A percentile compares a stretch with the other conserved stretches of the same genome.
Conservation (phyloP, 2,888 invertebrate species). For the Drosophila fungiperda region DNA sequence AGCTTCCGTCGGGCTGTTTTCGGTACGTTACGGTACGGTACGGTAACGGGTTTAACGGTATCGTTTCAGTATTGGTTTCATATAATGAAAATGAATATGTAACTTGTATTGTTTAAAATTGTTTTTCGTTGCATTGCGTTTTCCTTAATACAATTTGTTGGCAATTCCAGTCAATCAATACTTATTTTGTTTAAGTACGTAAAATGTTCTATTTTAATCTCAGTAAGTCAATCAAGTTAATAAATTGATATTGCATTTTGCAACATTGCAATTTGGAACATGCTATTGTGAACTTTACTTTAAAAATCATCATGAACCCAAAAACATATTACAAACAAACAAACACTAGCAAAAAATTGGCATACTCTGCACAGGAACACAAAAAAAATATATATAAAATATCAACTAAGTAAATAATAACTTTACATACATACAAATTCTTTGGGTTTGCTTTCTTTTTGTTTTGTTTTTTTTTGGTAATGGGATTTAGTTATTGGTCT, state of each 20-base stretch:
- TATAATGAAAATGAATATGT: constrained; percentile 81
- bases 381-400: constrained; percentile 35
- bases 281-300: constrained; percentile 65
- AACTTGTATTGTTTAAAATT: constrained; percentile 80
- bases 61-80: constrained; percentile 69
- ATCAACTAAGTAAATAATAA: constrained; percentile 38
- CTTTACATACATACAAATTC: constrained; percentile 78
- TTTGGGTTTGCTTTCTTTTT: constrained; percentile 15
- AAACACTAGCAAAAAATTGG: constrained; percentile 59
- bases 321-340: constrained; percentile 42
- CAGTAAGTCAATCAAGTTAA: constrained; percentile 49
- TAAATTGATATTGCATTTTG: constrained; percentile 45
- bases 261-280: constrained; percentile 59
- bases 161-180: constrained; percentile 45
- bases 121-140: constrained; percentile 72
- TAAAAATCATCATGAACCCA: constrained; percentile 36
- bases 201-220: constrained; percentile 40
- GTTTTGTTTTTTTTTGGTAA: constrained; percentile 7
- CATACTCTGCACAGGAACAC: constrained; percentile 52
- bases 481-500: constrained; percentile 37
- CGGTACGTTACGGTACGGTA: constrained; percentile 45
- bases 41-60: constrained; percentile 69
- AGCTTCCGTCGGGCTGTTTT: constrained; percentile 83
- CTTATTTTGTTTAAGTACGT: constrained; percentile 34
- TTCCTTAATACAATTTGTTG: constrained; percentile 61